These are phyloP conservation scores for Elymnias hypermnestra DNA, from an alignment of 1,140 invertebrate genomes.

Conservation along the genomic window DNA sequence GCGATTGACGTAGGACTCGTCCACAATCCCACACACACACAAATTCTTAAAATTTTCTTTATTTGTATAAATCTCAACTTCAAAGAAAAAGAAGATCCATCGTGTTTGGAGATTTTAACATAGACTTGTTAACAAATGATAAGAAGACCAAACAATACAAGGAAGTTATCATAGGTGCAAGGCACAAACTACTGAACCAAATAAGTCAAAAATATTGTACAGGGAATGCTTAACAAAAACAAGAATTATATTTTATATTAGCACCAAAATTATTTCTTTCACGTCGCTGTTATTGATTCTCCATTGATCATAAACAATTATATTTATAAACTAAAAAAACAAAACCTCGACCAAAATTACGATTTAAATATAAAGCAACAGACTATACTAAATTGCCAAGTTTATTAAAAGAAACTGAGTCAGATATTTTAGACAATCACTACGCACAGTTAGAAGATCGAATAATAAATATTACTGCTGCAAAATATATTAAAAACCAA, in stretches of 20 bases:
- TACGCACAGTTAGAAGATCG: background rate
- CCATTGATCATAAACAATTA: no score
- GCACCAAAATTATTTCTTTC: background rate
- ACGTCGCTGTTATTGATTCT: background rate
- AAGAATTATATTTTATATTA: background rate
- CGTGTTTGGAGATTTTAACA: conserved; percentile 8
- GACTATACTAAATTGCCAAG: background rate
- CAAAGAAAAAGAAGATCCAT: conserved; percentile 6
- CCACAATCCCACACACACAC: conserved; percentile 4
- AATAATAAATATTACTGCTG: background rate
- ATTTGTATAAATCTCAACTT: conserved; percentile 5
- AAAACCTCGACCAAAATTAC: background rate
- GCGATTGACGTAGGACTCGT: conserved; percentile 6
- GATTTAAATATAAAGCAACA: background rate
- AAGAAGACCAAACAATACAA: background rate
- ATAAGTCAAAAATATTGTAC: background rate
- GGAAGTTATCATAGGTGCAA: background rate
- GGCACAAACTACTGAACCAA: background rate
- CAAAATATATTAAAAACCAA: background rate
- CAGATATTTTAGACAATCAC: background rate
- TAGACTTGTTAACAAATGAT: background rate
- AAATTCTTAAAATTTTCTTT: conserved; percentile 2
- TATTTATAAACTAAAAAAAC: background rate
- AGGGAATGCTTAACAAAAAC: background rate
- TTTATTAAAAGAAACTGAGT: background rate